phyloP scores from a whole-genome alignment of 92 coral and sea anemone species.

The Hydrozoanthus gracilis region DNA sequence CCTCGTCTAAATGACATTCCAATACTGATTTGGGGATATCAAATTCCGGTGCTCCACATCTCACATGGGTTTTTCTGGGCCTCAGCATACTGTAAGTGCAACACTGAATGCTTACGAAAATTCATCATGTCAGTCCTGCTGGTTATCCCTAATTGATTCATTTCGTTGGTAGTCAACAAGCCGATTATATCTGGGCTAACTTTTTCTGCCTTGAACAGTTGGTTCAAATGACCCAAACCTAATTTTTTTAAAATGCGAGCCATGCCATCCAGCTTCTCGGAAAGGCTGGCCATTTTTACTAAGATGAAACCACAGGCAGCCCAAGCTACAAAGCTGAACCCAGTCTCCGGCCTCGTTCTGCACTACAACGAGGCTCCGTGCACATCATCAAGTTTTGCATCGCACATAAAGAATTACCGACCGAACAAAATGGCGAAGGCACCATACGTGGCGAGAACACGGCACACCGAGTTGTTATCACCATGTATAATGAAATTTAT shows the following conservation, averaged over 20 bases:
- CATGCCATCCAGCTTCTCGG: neutral
- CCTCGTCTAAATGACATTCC: conserved; percentile 59
- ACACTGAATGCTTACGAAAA: conserved; percentile 68
- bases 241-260: neutral
- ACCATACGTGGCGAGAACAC: no score
- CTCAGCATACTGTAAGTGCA: conserved; percentile 47
- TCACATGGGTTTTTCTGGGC: conserved; percentile 44
- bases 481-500: no score
- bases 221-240: neutral
- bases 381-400: no score
- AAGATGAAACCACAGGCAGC: no score
- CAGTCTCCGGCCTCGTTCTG: no score
- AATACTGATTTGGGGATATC: conserved; percentile 59
- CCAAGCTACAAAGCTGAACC: no score
- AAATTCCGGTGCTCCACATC: conserved; percentile 61
- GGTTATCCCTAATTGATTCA: conserved; percentile 54
- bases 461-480: no score
- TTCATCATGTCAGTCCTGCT: conserved; percentile 62
- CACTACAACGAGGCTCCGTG: no score
- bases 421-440: no score
- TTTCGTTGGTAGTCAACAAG: conserved; percentile 51
- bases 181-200: neutral
- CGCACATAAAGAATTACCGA: no score
- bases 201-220: neutral
- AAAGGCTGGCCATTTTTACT: no score